Conservation (phyloP, 2,797 vertebrate species). For the Falco biarmicus region DNA sequence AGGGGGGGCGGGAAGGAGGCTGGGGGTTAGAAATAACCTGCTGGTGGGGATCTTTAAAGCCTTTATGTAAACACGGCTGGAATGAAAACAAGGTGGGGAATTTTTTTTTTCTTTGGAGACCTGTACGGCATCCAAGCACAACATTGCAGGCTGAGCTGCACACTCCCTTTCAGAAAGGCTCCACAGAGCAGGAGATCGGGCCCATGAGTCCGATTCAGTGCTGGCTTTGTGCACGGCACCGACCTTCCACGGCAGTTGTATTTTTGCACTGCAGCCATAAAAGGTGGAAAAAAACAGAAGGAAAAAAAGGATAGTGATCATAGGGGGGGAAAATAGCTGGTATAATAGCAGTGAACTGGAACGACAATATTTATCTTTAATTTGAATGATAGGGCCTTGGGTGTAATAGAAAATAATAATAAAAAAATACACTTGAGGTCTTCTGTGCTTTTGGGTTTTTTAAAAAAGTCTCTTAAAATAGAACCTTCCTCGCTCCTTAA, state of each 20-base stretch:
- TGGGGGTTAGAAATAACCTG: constrained; percentile 73
- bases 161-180: constrained; percentile 74
- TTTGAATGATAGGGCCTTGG: constrained; percentile 15
- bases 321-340: background rate
- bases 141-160: constrained; percentile 71
- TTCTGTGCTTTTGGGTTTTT: background rate
- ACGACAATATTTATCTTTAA: constrained; percentile 11
- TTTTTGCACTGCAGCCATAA: constrained; percentile 59
- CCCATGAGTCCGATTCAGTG: constrained; percentile 56
- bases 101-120: constrained; percentile 66
- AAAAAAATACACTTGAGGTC: background rate
- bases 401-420: constrained; percentile 2
- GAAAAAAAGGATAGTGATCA: background rate
- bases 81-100: constrained; percentile 74
- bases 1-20: background rate
- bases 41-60: constrained; percentile 73
- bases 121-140: constrained; percentile 78
- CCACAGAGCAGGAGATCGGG: constrained; percentile 60
- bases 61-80: constrained; percentile 77
- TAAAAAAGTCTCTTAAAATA: background rate
- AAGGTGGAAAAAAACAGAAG: background rate
- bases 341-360: constrained; percentile 41
- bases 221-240: constrained; percentile 61
- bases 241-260: constrained; percentile 40
- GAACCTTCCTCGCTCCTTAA: background rate